phyloP scores from a whole-genome alignment of 2,113 vertebrate species.

The Echinops telfairi region DNA sequence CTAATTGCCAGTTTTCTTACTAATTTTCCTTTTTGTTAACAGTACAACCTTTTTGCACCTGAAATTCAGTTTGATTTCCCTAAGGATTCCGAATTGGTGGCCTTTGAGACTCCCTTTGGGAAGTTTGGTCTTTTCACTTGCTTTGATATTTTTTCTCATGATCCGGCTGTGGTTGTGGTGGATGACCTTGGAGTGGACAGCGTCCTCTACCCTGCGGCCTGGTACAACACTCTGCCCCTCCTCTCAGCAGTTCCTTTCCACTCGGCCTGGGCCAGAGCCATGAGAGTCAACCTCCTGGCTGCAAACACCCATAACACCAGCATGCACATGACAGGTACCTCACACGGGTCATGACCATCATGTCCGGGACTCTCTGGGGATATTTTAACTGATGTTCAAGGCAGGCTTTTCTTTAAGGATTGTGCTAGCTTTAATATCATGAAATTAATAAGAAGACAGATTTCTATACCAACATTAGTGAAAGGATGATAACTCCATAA shows the following conservation, averaged over 20 bases:
- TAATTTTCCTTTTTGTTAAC: slow-evolving; percentile 58
- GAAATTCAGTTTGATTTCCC: slow-evolving; percentile 87
- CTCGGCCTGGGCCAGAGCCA: slow-evolving; percentile 70
- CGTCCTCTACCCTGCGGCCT: slow-evolving; percentile 73
- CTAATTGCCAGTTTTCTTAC: not conserved
- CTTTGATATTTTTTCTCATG: slow-evolving; percentile 89
- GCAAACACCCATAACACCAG: slow-evolving; percentile 83
- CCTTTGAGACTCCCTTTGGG: slow-evolving; percentile 91
- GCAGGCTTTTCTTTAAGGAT: not conserved
- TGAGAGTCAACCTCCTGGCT: slow-evolving; percentile 80
- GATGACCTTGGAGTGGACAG: slow-evolving; percentile 84
- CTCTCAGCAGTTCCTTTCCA: slow-evolving; percentile 77
- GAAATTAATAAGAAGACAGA: not conserved
- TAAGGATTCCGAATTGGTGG: slow-evolving; percentile 84
- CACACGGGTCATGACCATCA: rapidly evolving
- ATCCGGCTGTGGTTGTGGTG: slow-evolving; percentile 86
- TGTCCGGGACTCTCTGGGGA: not conserved
- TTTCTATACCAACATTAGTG: not conserved
- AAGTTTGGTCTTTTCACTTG: slow-evolving; percentile 91
- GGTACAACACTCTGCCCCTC: slow-evolving; percentile 75
- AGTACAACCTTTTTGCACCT: slow-evolving; percentile 89
- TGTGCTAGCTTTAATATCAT: not conserved
- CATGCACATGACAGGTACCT: slow-evolving; percentile 84
- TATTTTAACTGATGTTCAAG: not conserved
- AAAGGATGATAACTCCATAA: not conserved